A percentile compares a stretch with the other conserved stretches of the same genome.
These are phyloP conservation scores for Sternotherus odoratus DNA, from an alignment of 2,797 vertebrate genomes.

Conservation along the genomic window DNA sequence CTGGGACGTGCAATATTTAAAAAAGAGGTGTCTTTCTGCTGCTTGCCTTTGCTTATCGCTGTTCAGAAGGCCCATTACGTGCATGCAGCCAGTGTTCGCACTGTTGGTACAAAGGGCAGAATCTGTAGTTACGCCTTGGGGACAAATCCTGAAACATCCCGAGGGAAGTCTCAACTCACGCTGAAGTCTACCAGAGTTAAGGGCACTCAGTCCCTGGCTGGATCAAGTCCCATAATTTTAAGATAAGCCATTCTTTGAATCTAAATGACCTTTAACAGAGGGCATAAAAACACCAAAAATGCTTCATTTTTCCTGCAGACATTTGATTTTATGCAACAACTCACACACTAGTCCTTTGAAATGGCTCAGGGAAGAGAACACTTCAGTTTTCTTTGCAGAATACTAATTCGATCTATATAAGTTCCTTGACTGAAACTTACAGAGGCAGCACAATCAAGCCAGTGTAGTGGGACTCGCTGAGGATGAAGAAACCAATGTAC, in stretches of 20 bases:
- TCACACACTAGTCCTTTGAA: slow-evolving; percentile 34
- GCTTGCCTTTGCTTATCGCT: background rate
- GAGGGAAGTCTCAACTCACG: background rate
- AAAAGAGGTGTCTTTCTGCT: background rate
- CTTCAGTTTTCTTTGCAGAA: slow-evolving; percentile 41
- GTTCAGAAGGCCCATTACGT: background rate
- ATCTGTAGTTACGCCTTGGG: background rate
- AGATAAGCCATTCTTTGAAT: background rate
- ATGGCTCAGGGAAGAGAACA: slow-evolving; percentile 30
- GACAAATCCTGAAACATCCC: background rate
- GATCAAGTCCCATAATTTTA: background rate
- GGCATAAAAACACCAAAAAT: background rate
- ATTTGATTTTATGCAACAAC: slow-evolving; percentile 26
- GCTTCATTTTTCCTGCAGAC: background rate
- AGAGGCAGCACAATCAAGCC: background rate
- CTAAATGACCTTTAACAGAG: background rate
- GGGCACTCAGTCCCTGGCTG: background rate
- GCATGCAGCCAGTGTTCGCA: background rate
- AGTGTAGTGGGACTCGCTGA: background rate
- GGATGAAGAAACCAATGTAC: background rate
- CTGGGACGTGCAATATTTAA: background rate
- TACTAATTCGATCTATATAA: background rate
- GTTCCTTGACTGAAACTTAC: background rate
- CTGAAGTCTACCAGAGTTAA: background rate
- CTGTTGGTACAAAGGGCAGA: background rate